These are phyloP conservation scores for Macquaria australasica DNA, from an alignment of 2,113 vertebrate genomes.

Conservation along the genomic window DNA sequence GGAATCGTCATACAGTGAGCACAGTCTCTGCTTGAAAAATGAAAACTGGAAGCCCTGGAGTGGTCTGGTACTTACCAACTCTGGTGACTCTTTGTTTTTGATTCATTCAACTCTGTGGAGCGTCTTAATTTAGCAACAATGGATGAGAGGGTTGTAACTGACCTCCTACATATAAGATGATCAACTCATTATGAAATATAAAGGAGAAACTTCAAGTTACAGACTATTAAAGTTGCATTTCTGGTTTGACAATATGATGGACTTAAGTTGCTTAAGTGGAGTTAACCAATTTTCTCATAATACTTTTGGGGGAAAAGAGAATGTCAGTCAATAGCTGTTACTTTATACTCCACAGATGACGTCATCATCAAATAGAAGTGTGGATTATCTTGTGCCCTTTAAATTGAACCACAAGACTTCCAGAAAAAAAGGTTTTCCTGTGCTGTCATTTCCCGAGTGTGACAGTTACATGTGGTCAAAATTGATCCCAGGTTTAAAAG, in stretches of 20 bases:
- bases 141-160: not conserved
- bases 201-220: not conserved
- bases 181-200: not conserved
- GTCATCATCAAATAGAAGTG: constrained; percentile 10
- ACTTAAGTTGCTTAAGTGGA: not conserved
- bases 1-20: not conserved
- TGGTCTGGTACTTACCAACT: constrained; percentile 14
- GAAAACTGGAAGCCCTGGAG: not conserved
- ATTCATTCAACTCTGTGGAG: constrained; percentile 8
- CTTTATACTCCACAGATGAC: constrained; percentile 16
- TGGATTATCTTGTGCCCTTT: not conserved
- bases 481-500: constrained; percentile 57
- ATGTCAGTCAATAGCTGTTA: constrained; percentile 10
- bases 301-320: not conserved
- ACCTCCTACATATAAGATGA: not conserved
- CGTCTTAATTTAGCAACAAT: constrained; percentile 4
- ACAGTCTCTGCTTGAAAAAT: constrained; percentile 6
- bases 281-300: not conserved
- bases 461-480: constrained; percentile 55
- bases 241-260: not conserved
- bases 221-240: not conserved
- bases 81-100: constrained; percentile 9
- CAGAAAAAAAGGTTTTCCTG: constrained; percentile 18
- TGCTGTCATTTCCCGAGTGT: constrained; percentile 28
- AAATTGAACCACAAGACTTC: not conserved